Evolutionary conservation across 2,888 invertebrate species (phyloP).

Genomic region (Philhelius pedissequus): DNA sequence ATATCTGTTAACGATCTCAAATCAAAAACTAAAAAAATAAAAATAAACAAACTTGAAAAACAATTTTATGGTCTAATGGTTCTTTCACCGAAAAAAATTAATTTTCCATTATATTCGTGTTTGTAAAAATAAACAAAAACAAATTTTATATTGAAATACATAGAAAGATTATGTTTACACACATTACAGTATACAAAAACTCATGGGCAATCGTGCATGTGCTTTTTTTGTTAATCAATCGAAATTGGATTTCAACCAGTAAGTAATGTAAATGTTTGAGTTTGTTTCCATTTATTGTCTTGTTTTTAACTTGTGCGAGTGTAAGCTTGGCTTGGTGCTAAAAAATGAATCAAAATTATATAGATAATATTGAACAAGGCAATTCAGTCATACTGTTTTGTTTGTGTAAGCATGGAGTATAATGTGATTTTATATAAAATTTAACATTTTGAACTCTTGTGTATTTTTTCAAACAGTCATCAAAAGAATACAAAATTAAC

Average conservation of each 20-base stretch:
- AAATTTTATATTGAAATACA: background rate
- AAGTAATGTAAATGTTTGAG: background rate
- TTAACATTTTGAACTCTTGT: no score
- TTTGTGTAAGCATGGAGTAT: no score
- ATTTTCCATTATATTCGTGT: background rate
- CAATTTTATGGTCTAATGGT: slow-evolving; percentile 13
- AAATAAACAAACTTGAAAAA: background rate
- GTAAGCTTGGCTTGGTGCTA: no score
- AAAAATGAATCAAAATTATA: no score
- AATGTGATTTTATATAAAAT: no score
- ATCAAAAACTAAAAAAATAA: background rate
- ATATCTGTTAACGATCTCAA: slow-evolving; percentile 9
- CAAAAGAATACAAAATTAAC: no score
- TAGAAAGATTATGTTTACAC: background rate
- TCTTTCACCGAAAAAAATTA: background rate
- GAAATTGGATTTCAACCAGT: background rate
- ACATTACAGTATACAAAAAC: background rate
- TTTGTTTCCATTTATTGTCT: background rate
- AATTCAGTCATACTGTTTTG: no score
- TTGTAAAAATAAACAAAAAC: background rate
- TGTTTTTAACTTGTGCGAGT: background rate
- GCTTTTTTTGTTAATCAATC: background rate
- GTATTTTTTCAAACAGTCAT: no score
- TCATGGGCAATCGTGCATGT: background rate
- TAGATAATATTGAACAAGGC: no score